Evolutionary conservation across 2,888 invertebrate genomes (phyloP).

Genomic region (Lepidocyrtinus sp.): DNA sequence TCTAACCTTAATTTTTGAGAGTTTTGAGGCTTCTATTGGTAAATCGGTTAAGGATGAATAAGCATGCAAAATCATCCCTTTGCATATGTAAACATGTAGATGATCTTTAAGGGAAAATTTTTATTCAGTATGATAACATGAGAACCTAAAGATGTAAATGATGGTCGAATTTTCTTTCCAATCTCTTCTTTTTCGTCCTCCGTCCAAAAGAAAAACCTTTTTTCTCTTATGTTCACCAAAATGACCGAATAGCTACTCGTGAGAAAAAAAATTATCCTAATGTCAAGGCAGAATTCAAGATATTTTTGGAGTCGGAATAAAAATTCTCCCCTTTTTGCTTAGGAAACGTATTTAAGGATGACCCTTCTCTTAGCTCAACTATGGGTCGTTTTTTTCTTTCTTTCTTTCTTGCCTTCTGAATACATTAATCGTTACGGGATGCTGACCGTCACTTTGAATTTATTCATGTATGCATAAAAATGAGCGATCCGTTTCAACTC

Average conservation of each 20-base stretch:
- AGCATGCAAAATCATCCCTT: constrained; percentile 3
- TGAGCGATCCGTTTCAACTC: constrained; percentile 1
- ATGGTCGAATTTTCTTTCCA: not conserved
- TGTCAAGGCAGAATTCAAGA: constrained; percentile 2
- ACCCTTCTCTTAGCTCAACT: constrained; percentile 14
- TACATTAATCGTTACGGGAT: constrained; percentile 6
- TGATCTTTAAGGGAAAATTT: constrained; percentile 7
- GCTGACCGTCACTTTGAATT: constrained; percentile 39
- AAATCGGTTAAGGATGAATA: constrained; percentile 3
- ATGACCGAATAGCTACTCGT: constrained; percentile 1
- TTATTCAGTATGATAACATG: not conserved
- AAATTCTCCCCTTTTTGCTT: not conserved
- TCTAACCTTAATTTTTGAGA: not conserved
- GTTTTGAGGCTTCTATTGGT: not conserved
- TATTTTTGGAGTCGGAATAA: constrained; percentile 10
- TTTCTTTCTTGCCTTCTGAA: not conserved
- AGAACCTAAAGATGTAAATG: not conserved
- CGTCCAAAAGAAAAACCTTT: not conserved
- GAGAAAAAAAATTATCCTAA: not conserved
- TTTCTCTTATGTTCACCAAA: not conserved
- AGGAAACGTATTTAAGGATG: constrained; percentile 2
- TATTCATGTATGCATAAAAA: constrained; percentile 41
- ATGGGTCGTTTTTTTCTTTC: not conserved
- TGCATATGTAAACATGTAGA: constrained; percentile 10
- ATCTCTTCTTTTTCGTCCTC: not conserved